Evolutionary conservation across 2,113 vertebrate species (phyloP), one percentile per base, ranked within the genome.

Genomic region (Microcebus murinus): DNA sequence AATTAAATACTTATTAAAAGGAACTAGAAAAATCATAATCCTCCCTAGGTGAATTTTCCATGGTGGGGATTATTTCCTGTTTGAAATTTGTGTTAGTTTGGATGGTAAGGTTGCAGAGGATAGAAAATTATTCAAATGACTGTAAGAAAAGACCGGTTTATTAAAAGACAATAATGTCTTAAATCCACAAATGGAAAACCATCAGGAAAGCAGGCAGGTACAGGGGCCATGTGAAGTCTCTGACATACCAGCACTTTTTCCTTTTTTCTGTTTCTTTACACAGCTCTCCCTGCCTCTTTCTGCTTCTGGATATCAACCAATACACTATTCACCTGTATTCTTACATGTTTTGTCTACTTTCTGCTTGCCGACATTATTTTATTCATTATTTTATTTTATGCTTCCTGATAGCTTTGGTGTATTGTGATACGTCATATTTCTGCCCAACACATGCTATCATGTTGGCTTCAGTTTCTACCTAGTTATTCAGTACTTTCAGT

Each of bases 1-100:
- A 96, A 93, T 90, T 93, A 90, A 93, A 92, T 87, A 59, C 89
- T 81, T 52, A n/a, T 68, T 86, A 89, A 96, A 91, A 91, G 57
- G n/a, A 89, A 65, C 42, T 83, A 94, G 55, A 63, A 94, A 89
- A 84, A 45, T 42, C 48, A 34, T 65, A 68, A 55, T 86, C 17
- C 42, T 89, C 92, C 65, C 21, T 74, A 74, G 90, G 57, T 76
- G 59, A 61, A 83, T 85, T 95, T 96, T 94, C 89, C 48, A 34
- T 55, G 57, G 27, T 76, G 79, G 68, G n/a, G 92, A 87, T 94
- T 79, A 95, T 91, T 96, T 97, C 84, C 91, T 95, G 74, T 85
- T 90, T 87, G 63, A 93, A 59, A 79, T 92, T 71, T 59, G 59
- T 91, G 93, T 91, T 74, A 18, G 23, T 93, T 84, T 55, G 48